phyloP scores from a whole-genome alignment of 2,113 vertebrate genomes.

The Sisor rabdophorus region DNA sequence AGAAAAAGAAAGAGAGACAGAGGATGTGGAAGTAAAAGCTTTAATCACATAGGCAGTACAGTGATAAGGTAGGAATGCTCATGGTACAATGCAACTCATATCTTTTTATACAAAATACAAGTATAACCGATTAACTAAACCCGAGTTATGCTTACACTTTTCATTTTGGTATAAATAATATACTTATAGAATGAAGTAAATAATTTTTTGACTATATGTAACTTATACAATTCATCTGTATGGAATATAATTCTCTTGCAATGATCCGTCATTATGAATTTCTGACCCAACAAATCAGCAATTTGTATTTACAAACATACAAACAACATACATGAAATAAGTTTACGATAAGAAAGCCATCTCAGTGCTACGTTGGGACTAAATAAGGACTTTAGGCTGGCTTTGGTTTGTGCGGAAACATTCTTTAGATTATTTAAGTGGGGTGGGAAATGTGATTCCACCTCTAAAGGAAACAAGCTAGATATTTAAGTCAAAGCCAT shows the following conservation, averaged over 20 bases:
- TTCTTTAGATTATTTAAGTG: slow-evolving; percentile 13
- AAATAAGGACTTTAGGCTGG: not conserved
- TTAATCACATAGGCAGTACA: not conserved
- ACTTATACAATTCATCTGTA: too few species aligned
- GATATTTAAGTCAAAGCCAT: not conserved
- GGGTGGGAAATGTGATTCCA: not conserved
- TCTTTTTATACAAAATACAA: not conserved
- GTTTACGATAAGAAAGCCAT: not conserved
- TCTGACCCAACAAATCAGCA: too few species aligned
- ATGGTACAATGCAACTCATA: not conserved
- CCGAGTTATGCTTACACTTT: not conserved
- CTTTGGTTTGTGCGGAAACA: not conserved
- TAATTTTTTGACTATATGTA: too few species aligned
- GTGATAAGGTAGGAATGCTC: not conserved
- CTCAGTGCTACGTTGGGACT: not conserved
- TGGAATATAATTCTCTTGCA: too few species aligned
- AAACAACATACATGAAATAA: too few species aligned
- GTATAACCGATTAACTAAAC: not conserved
- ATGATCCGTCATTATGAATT: too few species aligned
- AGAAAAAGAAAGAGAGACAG: not conserved
- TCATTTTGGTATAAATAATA: not conserved
- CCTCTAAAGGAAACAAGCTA: not conserved
- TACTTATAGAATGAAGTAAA: not conserved
- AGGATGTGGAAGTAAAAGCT: not conserved
- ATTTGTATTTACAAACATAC: too few species aligned